These are phyloP conservation scores for Prosopocoilus inquinatus DNA, from an alignment of 2,888 invertebrate species.

Conservation along the genomic window DNA sequence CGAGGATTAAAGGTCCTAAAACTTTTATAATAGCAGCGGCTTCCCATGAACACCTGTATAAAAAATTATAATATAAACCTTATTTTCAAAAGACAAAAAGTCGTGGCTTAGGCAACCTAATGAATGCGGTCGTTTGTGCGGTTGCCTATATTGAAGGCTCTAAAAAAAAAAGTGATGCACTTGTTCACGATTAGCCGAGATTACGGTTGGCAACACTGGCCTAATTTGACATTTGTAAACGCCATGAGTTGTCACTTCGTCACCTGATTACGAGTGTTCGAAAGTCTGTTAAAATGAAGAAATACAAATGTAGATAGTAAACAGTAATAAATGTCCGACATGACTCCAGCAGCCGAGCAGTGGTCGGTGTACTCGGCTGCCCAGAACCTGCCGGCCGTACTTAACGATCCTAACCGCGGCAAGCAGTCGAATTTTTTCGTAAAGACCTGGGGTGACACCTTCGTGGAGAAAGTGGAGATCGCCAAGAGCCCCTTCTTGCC, in stretches of 20 bases:
- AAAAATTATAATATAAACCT: too few species aligned
- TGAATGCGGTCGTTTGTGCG: too few species aligned
- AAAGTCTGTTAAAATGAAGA: slow-evolving; percentile 5
- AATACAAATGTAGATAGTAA: slow-evolving; percentile 20
- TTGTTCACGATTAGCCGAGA: too few species aligned
- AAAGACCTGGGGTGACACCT: slow-evolving; percentile 96
- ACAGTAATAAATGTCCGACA: slow-evolving; percentile 30
- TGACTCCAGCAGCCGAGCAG: slow-evolving; percentile 51
- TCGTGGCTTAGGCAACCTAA: too few species aligned
- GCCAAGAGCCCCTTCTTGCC: slow-evolving; percentile 78
- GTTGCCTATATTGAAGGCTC: too few species aligned
- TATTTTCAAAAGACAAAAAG: too few species aligned
- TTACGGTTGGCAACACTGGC: not conserved
- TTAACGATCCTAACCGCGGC: slow-evolving; percentile 91
- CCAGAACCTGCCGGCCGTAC: slow-evolving; percentile 92
- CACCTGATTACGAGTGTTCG: slow-evolving; percentile 14
- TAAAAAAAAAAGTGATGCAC: too few species aligned
- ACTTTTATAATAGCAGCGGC: too few species aligned
- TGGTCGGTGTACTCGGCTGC: slow-evolving; percentile 91
- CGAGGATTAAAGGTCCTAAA: too few species aligned
- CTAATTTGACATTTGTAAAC: not conserved
- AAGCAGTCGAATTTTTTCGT: slow-evolving; percentile 93
- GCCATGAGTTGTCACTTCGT: slow-evolving; percentile 17
- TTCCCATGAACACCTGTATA: too few species aligned
- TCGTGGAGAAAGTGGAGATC: slow-evolving; percentile 76